Evolutionary conservation across 2,113 vertebrate species (phyloP), one percentile per base, ranked within the genome.

Genomic region (Tyto alba): DNA sequence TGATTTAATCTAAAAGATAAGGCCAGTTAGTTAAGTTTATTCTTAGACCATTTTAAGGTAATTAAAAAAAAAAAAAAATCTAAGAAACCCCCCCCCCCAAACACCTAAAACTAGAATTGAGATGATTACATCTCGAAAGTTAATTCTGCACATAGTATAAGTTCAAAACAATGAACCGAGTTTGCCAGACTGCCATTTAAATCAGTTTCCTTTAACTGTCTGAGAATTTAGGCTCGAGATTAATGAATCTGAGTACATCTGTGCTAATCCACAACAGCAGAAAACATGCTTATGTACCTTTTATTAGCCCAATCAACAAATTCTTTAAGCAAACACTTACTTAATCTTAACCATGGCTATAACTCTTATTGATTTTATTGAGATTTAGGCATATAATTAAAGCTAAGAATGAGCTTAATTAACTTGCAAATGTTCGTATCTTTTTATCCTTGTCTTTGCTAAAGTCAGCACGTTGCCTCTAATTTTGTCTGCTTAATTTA

Each of bases 361-460:
- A 87, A 53, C 6, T 88, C 32, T 52, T 59, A 87, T 43, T 93
- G 18, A 48, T 50, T 80, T 88, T 64, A 48, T 21, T 89, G 36
- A 21, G 40, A 68, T 34, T 67, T 72, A 78, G 23, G 34, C 5
- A 45, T 85, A 34, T 47, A 89, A 91, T 78, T 75, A 72, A 80
- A 71, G 30, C 9, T 87, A 53, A 82, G 6, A 91, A 90, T 63
- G 29, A 30, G 4, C 47, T 86, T 67, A 71, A 78, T 53, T 93
- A 85, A 13, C 27, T 59, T 72, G 18, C 1, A 13, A 72, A 77
- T 75, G 3, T 63, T 68, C 0, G 0, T 38, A 48, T 56, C 4
- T 68, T 93, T 92, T 89, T 82, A 85, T 71, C 22, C 4, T 32
- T 91, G n/a, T 52, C 36, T 75, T 92, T 63, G 13, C 4, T 85